Evolutionary conservation across 2,888 invertebrate genomes (phyloP), one percentile per base, ranked within the genome.

Genomic region (Andrena dorsata): DNA sequence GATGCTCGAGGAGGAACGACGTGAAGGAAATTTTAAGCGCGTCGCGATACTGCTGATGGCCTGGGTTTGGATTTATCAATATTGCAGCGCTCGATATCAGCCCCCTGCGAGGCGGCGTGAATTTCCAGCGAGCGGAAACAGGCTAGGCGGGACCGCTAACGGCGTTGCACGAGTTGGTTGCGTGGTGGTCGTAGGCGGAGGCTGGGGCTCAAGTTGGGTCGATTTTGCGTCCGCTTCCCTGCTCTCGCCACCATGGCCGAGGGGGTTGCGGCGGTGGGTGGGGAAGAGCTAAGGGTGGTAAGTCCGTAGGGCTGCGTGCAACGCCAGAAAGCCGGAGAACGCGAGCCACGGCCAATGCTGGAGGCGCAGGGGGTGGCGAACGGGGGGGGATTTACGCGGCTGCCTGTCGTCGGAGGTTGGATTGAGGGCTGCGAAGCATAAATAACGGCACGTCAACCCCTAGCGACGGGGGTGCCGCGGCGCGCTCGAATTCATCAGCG

Each of bases 401-500:
- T 81, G 88, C 71, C 89, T 87, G 90, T 85, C 88, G 87, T 86
- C 87, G 83, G 85, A 88, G 91, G 90, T 86, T 90, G 90, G 87
- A 88, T 90, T 82, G 84, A 81, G 83, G 86, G 86, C 84, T 88
- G 83, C 86, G 83, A 84, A 86, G 88, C 91, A 91, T 91, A 91
- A 91, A 91, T 91, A 91, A 91, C 90, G 86, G 82, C 86, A 72
- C 85, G 90, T 89, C 89, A 84, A 83, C 86, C 88, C 86, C 87
- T 69, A 64, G 56, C 70, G 35, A 20, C n/a, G 35, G 64, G 65
- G 70, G 68, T 30, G 58, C 49, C 20, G 35, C 70, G 28, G 30
- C 66, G n/a, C n/a, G 35, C 75, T 68, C 26, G 75, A 72, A 71
- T 75, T 80, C 80, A 69, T 65, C 80, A 53, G 58, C 66, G 23